phyloP scores from a whole-genome alignment of 2,797 vertebrate species.

The Petrocephalus schoutedeni region DNA sequence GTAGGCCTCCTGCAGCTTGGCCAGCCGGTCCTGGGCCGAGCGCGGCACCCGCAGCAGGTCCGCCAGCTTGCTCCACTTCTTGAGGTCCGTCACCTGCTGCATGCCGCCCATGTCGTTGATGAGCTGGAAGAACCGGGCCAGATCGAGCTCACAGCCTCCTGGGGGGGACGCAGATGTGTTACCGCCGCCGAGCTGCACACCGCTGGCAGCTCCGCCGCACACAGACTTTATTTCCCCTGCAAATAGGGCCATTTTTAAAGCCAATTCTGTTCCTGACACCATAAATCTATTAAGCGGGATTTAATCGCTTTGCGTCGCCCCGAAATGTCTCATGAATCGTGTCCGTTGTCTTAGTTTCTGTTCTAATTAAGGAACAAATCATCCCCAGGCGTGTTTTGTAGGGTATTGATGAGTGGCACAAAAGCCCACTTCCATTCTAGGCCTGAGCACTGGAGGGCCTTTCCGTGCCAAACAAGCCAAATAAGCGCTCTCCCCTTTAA shows the following conservation, averaged over 20 bases:
- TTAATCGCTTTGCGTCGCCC: background rate
- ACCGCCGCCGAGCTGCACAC: background rate
- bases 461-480: background rate
- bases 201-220: background rate
- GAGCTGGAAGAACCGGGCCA: conserved; percentile 96
- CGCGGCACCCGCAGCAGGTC: conserved; percentile 93
- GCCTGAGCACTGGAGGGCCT: background rate
- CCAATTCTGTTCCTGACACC: background rate
- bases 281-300: background rate
- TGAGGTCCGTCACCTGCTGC: conserved; percentile 99
- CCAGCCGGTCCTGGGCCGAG: conserved; percentile 96
- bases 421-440: background rate
- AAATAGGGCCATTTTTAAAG: background rate
- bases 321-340: background rate
- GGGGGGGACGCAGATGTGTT: background rate
- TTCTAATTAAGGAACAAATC: background rate
- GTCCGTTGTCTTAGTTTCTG: background rate
- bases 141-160: conserved; percentile 98
- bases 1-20: conserved; percentile 98
- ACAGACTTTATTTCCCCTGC: background rate
- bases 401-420: background rate
- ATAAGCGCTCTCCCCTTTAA: background rate
- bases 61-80: conserved; percentile 98
- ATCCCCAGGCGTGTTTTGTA: background rate
- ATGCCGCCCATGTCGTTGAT: conserved; percentile 99